Percentiles rank a stretch among this genome's conserved stretches.
Conservation (phyloP, 2,888 invertebrate species). For the Antitype chi region DNA sequence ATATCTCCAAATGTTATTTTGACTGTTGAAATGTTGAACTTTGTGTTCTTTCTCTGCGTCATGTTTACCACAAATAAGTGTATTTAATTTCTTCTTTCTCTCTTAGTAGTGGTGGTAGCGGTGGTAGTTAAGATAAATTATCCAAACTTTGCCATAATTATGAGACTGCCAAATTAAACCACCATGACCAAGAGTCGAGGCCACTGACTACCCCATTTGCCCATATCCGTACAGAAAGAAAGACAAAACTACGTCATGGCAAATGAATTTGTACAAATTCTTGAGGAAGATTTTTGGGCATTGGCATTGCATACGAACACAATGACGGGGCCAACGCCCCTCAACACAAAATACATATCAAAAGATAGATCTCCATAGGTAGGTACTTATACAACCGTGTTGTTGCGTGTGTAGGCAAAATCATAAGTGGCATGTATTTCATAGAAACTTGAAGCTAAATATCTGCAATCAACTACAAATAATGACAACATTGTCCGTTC, state of each 20-base stretch:
- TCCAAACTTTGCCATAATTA: background rate
- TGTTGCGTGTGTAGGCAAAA: constrained; percentile 20
- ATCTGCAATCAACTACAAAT: constrained; percentile 45
- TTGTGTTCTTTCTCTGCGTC: too few relatives aligned
- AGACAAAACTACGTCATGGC: too few relatives aligned
- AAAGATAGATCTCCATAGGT: background rate
- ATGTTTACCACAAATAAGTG: too few relatives aligned
- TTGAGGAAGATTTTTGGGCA: background rate
- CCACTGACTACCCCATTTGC: background rate
- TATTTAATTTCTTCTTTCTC: too few relatives aligned
- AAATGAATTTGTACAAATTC: background rate
- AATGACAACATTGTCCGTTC: constrained; percentile 39
- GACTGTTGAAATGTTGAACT: too few relatives aligned
- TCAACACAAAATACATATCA: background rate
- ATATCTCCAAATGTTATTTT: too few relatives aligned
- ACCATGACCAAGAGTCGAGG: background rate
- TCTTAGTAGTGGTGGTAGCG: background rate
- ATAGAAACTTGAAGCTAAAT: constrained; percentile 42
- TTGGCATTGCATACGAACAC: constrained; percentile 7
- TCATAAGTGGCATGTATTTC: constrained; percentile 21
- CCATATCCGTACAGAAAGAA: background rate
- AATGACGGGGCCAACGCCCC: constrained; percentile 15
- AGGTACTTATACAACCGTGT: background rate
- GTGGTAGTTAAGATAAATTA: background rate
- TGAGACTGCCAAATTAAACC: background rate